phyloP scores from a whole-genome alignment of 1,140 invertebrate genomes.

The Psix sp. region DNA sequence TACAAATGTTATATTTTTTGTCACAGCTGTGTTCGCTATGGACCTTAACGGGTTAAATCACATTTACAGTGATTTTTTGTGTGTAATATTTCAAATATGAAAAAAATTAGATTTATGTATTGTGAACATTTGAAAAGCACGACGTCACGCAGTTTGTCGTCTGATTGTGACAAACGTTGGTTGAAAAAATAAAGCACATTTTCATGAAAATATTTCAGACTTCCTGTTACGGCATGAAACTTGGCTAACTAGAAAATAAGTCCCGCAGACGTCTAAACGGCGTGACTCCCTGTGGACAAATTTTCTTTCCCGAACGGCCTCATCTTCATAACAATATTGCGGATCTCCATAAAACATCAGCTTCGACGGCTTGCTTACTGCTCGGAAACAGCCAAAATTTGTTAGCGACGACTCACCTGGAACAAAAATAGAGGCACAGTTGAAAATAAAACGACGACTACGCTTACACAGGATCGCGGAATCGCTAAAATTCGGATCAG shows the following conservation, averaged over 20 bases:
- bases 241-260: conserved; percentile 38
- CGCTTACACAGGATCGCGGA: not conserved
- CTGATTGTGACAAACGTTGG: no score
- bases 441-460: not conserved
- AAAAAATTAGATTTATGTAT: no score
- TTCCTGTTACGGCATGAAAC: no score
- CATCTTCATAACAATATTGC: conserved; percentile 51
- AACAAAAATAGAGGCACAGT: conserved; percentile 32
- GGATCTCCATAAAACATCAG: conserved; percentile 51
- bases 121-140: no score
- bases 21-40: no score
- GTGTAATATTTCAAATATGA: no score
- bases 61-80: no score
- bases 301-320: conserved; percentile 38
- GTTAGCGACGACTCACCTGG: conserved; percentile 35
- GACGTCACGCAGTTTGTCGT: no score
- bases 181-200: no score
- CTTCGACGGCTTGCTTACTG: conserved; percentile 20
- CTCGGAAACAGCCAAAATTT: conserved; percentile 14
- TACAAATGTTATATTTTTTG: no score
- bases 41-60: no score
- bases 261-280: conserved; percentile 15
- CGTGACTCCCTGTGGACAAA: conserved; percentile 26
- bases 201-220: no score
- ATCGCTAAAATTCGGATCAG: not conserved